Evolutionary conservation across 2,113 vertebrate genomes (phyloP).

Genomic region (Sorex araneus): DNA sequence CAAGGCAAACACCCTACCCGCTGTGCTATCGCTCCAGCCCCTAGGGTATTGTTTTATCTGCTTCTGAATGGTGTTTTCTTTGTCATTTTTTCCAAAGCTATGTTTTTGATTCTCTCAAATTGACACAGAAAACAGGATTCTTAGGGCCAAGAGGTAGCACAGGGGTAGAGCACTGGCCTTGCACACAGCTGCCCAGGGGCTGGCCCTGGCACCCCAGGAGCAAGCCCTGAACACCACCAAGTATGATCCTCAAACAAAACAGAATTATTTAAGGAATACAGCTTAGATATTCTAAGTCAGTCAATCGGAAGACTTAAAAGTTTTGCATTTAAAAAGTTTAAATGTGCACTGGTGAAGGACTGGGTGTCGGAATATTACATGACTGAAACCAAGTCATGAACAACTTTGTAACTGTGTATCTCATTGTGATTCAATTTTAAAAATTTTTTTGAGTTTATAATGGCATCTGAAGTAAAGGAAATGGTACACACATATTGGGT

Average conservation of each 20-base stretch:
- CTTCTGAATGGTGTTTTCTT: constrained; percentile 31
- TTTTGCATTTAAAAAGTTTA: constrained; percentile 34
- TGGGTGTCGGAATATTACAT: no score
- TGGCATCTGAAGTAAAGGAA: constrained; percentile 1
- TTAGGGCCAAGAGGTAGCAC: neutral
- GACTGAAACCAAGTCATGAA: no score
- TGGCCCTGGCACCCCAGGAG: no score
- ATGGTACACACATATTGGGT: neutral
- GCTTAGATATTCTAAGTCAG: neutral
- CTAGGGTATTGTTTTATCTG: neutral
- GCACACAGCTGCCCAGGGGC: no score
- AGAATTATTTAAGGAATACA: constrained; percentile 17
- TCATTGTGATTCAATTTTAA: no score
- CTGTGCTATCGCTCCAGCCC: no score
- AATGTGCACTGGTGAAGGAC: no score
- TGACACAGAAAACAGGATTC: constrained; percentile 3
- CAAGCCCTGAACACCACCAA: no score
- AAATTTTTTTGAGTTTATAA: neutral
- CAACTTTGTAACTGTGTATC: no score
- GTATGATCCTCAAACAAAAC: no score
- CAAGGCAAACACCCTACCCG: no score
- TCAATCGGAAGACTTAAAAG: constrained; percentile 19
- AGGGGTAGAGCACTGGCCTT: no score
- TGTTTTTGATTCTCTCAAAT: constrained; percentile 11
- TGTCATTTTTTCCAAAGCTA: constrained; percentile 36